A percentile compares a stretch with the other conserved stretches of the same genome.
phyloP scores from a whole-genome alignment of 2,888 invertebrate genomes.

The Lithophane ornitopus region DNA sequence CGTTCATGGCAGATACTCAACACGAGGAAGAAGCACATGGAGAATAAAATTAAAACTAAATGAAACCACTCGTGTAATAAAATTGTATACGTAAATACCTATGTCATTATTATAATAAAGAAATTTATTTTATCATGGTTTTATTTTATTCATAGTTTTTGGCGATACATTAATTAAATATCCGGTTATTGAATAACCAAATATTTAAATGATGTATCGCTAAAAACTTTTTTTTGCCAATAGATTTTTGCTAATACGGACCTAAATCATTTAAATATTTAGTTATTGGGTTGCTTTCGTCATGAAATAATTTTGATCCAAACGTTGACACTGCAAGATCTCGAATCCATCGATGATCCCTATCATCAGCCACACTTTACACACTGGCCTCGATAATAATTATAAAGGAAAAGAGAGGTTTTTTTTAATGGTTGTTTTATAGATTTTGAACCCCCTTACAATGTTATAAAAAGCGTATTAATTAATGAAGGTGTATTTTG shows the following conservation, averaged over 20 bases:
- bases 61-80: neutral
- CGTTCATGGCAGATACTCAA: neutral
- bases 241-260: neutral
- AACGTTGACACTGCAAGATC: neutral
- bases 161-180: neutral
- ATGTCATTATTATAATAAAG: constrained; percentile 28
- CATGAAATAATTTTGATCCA: no score
- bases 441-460: neutral
- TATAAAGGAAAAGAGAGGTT: neutral
- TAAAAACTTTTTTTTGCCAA: no score
- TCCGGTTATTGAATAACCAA: neutral
- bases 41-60: neutral
- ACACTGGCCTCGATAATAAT: neutral
- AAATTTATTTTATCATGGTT: constrained; percentile 9
- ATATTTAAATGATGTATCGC: no score
- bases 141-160: no score
- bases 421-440: neutral
- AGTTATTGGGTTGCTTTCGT: no score
- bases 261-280: no score
- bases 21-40: neutral
- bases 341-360: neutral
- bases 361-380: no score
- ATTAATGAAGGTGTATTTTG: constrained; percentile 25
- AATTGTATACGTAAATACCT: constrained; percentile 32
- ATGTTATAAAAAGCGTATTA: neutral